Conservation (phyloP, 2,888 invertebrate species). For the Orthosia cruda region DNA sequence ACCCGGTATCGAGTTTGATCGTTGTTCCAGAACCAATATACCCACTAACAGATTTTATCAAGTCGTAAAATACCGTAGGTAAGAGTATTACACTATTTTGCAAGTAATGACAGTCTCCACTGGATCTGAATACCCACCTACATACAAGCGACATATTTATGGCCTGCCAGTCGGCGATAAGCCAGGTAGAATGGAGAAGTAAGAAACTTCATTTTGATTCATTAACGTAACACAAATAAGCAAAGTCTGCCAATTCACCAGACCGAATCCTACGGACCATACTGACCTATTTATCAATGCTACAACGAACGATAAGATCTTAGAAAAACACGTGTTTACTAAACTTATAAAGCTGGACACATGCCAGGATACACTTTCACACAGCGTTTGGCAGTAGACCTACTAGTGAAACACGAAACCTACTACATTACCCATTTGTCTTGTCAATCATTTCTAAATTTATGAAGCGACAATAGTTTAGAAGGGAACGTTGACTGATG, state of each 20-base stretch:
- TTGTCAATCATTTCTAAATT: slow-evolving; percentile 58
- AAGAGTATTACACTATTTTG: too few species aligned
- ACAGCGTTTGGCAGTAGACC: slow-evolving; percentile 56
- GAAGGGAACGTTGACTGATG: slow-evolving; percentile 37
- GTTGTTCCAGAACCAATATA: too few species aligned
- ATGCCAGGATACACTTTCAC: slow-evolving; percentile 59
- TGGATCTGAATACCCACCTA: too few species aligned
- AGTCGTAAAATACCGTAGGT: too few species aligned
- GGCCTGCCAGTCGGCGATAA: background rate
- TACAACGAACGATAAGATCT: slow-evolving; percentile 46
- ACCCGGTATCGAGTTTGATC: too few species aligned
- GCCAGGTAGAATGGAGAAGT: background rate
- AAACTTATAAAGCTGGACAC: slow-evolving; percentile 47
- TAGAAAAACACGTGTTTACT: slow-evolving; percentile 48
- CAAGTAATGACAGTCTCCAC: too few species aligned
- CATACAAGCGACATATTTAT: background rate
- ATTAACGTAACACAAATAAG: slow-evolving; percentile 25
- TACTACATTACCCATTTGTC: slow-evolving; percentile 45
- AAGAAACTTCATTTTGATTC: background rate
- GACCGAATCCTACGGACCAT: slow-evolving; percentile 16
- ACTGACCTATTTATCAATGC: slow-evolving; percentile 39
- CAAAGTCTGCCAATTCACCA: slow-evolving; percentile 13
- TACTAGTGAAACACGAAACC: slow-evolving; percentile 44
- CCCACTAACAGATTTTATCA: too few species aligned
- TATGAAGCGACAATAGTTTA: slow-evolving; percentile 48